phyloP scores from a whole-genome alignment of 1,140 invertebrate genomes.

The Coenobita brevimanus region DNA sequence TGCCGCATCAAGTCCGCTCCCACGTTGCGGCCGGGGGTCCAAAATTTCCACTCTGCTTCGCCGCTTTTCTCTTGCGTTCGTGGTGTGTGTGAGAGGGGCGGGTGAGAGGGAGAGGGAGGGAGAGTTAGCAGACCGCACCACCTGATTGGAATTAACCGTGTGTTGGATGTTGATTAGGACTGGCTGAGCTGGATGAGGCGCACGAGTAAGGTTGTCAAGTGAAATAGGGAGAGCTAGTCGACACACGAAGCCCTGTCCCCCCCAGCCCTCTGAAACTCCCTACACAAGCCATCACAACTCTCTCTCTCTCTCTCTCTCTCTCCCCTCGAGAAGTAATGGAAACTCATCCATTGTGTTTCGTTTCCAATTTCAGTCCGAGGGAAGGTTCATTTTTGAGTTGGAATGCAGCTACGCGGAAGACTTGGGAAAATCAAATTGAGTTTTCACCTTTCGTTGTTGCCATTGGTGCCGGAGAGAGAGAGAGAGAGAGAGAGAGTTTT shows the following conservation, averaged over 20 bases:
- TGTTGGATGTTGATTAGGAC: conserved; percentile 52
- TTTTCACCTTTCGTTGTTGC: conserved; percentile 24
- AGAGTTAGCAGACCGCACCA: neutral
- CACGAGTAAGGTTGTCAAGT: neutral
- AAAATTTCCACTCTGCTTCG: conserved; percentile 63
- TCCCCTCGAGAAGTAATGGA: conserved; percentile 61
- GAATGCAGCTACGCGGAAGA: conserved; percentile 54
- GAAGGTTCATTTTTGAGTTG: conserved; percentile 64
- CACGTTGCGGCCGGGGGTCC: conserved; percentile 41
- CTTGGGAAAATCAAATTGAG: conserved; percentile 38
- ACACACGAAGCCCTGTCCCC: no score
- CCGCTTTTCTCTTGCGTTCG: conserved; percentile 46
- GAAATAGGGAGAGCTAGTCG: no score
- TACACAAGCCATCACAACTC: conserved; percentile 50
- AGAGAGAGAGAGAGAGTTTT: neutral
- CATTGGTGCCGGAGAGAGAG: conserved; percentile 1
- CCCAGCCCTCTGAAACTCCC: conserved; percentile 27
- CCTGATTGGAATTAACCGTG: conserved; percentile 54
- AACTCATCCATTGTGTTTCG: conserved; percentile 67
- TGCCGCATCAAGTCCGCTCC: conserved; percentile 63
- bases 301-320: conserved; percentile 9
- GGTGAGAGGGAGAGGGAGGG: conserved; percentile 19
- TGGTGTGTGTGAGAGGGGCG: neutral
- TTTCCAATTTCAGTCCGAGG: conserved; percentile 64
- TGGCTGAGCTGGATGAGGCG: neutral